A percentile compares a stretch with the other conserved stretches of the same genome.
These are phyloP conservation scores for Lithophane ornitopus DNA, from an alignment of 2,888 invertebrate species.

Conservation along the genomic window DNA sequence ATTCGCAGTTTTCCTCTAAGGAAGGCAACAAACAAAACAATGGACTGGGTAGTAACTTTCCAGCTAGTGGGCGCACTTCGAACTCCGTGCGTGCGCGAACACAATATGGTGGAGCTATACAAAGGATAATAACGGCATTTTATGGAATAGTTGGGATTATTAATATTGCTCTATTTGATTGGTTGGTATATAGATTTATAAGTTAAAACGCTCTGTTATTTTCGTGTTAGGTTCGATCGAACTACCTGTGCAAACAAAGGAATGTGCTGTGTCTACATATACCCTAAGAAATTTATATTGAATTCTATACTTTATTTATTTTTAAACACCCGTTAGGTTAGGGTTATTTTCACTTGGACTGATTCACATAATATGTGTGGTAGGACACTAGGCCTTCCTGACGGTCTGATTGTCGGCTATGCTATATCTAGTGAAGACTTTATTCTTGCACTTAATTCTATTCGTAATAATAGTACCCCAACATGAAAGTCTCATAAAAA, in stretches of 20 bases:
- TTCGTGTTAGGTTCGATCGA: neutral
- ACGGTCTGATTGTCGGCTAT: neutral
- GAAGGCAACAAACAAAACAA: conserved; percentile 82
- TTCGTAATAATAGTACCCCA: neutral
- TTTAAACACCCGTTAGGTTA: neutral
- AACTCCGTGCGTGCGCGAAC: conserved; percentile 60
- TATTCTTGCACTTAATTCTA: conserved; percentile 2
- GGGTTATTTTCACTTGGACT: neutral
- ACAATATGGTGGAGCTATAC: conserved; percentile 26
- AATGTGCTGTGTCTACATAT: neutral
- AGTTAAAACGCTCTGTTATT: neutral
- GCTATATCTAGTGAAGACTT: neutral
- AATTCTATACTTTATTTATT: neutral
- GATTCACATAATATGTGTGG: too few relatives aligned
- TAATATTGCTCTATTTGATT: conserved; percentile 39
- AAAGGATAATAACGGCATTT: conserved; percentile 35
- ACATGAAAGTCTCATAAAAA: neutral
- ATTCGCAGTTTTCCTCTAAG: conserved; percentile 79
- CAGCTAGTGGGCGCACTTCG: conserved; percentile 59
- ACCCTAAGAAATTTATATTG: neutral
- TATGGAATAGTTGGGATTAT: conserved; percentile 19
- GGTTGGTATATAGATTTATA: neutral
- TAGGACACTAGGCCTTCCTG: neutral
- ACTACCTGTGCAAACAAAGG: rapidly evolving
- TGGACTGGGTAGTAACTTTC: conserved; percentile 76